Percentiles rank a stretch among this genome's conserved stretches.
Evolutionary conservation across 1,140 invertebrate species (phyloP).

Genomic region (Lucilia sericata): DNA sequence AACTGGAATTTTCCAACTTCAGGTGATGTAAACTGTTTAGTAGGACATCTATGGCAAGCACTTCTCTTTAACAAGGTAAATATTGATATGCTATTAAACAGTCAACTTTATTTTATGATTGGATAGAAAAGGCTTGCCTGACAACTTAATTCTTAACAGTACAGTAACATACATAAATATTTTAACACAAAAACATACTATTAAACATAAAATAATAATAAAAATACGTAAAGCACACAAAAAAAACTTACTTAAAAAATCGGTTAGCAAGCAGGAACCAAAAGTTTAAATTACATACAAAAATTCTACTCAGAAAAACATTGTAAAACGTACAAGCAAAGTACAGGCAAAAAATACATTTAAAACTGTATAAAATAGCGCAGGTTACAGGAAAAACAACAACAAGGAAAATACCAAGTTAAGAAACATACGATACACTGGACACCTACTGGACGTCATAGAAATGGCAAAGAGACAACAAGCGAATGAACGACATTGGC

Average conservation of each 20-base stretch:
- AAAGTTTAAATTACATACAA: conserved; percentile 26
- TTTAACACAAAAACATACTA: not conserved
- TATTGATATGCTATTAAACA: too few relatives aligned
- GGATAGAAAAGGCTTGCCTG: not conserved
- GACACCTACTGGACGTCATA: conserved; percentile 27
- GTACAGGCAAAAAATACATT: too few relatives aligned
- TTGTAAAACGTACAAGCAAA: conserved; percentile 5
- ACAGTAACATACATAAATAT: not conserved
- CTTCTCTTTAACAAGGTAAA: too few relatives aligned
- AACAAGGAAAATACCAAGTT: not conserved
- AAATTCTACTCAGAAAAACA: conserved; percentile 11
- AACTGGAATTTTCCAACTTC: too few relatives aligned
- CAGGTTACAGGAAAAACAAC: not conserved
- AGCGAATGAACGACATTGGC: not conserved
- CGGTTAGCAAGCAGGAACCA: conserved; percentile 2
- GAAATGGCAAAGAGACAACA: not conserved
- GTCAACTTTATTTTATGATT: not conserved
- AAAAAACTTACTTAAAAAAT: not conserved
- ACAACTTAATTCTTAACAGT: not conserved
- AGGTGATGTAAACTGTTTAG: too few relatives aligned
- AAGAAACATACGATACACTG: conserved; percentile 28
- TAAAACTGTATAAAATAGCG: not conserved
- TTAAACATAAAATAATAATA: not conserved
- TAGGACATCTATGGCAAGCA: too few relatives aligned
- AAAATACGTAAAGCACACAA: not conserved